Base-by-base conservation (phyloP, 2,888 invertebrate species). In the Meloe dianella region DNA sequence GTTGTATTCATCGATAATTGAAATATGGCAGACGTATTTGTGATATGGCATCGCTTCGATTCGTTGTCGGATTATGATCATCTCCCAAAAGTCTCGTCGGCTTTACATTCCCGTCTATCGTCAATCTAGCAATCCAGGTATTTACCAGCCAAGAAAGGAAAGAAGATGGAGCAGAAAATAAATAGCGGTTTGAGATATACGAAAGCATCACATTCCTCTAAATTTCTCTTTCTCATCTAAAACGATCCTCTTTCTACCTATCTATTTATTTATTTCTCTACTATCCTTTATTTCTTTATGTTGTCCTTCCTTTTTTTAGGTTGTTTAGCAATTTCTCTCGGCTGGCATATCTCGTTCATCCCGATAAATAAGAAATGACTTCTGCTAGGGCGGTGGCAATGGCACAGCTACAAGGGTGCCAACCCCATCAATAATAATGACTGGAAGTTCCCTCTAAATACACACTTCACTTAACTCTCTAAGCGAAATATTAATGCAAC, bases 341-440 rank as follows among this genome's bases (percentile, higher is more conserved):
- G 69, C 63, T 60, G 65, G 67, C 69, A 64, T 70, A 71, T 71
- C 69, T 71, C 72, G 68, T 71, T 72, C 72, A 72, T 74, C 70
- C 74, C 72, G 74, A 76, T 77, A 78, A 78, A 78, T 78, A 78
- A 77, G 77, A 75, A 79, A 79, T 78, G 79, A 79, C 79, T 79
- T 77, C 74, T 77, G 76, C 72, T 74, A 76, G 74, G 75, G 74
- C 64, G 73, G 71, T 66, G 70, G 72, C 60, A 64, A 66, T 63
- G 61, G 71, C 71, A 66, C 61, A 62, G 69, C 68, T 74, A 74
- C 76, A 76, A 77, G 80, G 81, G 80, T 78, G 79, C 78, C 78
- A 80, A 79, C 79, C 81, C 80, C 80, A 79, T 81, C 80, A 80
- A 80, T 81, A 81, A 80, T 81, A 80, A 81, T 80, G 81, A 80